Conservation (phyloP, 2,113 vertebrate genomes). For the Cololabis saira region DNA sequence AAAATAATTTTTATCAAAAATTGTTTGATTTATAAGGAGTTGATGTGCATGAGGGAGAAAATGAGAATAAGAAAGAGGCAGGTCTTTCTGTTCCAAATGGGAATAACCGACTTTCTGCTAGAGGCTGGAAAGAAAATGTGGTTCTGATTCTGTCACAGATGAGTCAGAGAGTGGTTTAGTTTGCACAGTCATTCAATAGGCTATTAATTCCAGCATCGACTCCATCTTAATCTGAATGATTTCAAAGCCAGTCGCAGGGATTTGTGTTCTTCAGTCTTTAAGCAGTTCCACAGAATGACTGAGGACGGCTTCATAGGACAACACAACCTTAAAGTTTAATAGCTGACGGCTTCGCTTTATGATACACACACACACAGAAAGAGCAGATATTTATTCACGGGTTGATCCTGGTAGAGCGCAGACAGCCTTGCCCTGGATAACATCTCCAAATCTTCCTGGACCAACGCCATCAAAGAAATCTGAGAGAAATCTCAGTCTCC, state of each 20-base stretch:
- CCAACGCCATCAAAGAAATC: too few species aligned
- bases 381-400: too few species aligned
- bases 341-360: background rate
- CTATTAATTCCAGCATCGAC: constrained; percentile 6
- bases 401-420: too few species aligned
- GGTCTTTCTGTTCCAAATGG: constrained; percentile 8
- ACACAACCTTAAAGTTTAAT: background rate
- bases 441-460: too few species aligned
- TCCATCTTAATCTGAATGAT: constrained; percentile 9
- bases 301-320: background rate
- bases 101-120: constrained; percentile 8
- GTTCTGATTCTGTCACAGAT: constrained; percentile 5
- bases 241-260: background rate
- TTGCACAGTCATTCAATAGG: background rate
- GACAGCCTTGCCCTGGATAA: too few species aligned
- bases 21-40: constrained; percentile 33
- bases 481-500: too few species aligned
- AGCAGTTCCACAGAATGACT: constrained; percentile 15
- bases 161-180: constrained; percentile 7
- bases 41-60: constrained; percentile 21
- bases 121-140: background rate
- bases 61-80: constrained; percentile 11
- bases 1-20: constrained; percentile 29
- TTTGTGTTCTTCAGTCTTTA: background rate
- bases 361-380: too few species aligned